phyloP scores from a whole-genome alignment of 2,113 vertebrate species.

The Corydoras maculifer region DNA sequence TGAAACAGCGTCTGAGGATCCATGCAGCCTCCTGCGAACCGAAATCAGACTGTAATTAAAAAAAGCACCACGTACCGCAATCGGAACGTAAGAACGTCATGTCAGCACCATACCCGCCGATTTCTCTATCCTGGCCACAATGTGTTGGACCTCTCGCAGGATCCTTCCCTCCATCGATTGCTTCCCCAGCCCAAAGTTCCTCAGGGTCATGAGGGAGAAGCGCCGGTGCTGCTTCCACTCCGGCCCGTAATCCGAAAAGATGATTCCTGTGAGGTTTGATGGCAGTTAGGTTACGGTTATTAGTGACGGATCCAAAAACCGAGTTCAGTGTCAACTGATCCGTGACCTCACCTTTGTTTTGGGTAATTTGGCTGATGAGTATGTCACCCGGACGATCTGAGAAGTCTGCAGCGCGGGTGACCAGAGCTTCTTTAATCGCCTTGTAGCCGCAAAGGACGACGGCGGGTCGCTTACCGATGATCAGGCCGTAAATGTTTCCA shows the following conservation, averaged over 20 bases:
- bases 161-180: slow-evolving; percentile 68
- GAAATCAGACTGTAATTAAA: background rate
- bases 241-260: slow-evolving; percentile 42
- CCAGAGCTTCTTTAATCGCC: too few relatives aligned
- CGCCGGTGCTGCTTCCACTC: slow-evolving; percentile 64
- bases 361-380: too few relatives aligned
- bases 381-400: too few relatives aligned
- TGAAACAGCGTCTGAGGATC: slow-evolving; percentile 52
- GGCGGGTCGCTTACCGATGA: too few relatives aligned
- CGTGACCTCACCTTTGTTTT: too few relatives aligned
- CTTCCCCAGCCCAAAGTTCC: slow-evolving; percentile 74
- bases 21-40: slow-evolving; percentile 32
- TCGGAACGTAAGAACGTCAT: background rate
- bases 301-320: background rate
- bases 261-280: slow-evolving; percentile 51
- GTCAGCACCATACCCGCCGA: slow-evolving; percentile 20
- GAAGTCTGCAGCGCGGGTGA: too few relatives aligned
- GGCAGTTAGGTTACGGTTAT: slow-evolving; percentile 1
- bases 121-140: slow-evolving; percentile 37
- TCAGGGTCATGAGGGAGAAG: slow-evolving; percentile 63
- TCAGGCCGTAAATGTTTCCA: too few relatives aligned
- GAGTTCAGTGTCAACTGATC: too few relatives aligned
- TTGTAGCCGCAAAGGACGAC: too few relatives aligned
- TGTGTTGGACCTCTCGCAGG: slow-evolving; percentile 54
- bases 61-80: too few relatives aligned